Evolutionary conservation across 2,797 vertebrate species (phyloP), one percentile per base, ranked within the genome.

Genomic region (Ctenopoma kingsleyae): DNA sequence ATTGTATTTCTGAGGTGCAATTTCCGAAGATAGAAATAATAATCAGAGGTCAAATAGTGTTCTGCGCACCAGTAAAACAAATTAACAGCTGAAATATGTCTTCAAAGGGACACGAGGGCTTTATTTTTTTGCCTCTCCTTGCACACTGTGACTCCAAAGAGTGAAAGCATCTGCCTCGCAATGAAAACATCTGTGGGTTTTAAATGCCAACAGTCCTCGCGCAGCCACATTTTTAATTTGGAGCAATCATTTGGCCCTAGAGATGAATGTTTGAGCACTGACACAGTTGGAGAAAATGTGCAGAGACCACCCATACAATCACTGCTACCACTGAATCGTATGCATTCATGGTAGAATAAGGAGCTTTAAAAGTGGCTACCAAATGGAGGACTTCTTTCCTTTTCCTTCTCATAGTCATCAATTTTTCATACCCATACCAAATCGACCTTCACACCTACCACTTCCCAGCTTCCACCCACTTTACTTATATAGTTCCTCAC

Each of bases 361-460:
- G 52, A 50, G 56, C 27, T 85, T 67, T 72, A 74, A 77, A 79
- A 81, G 75, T 65, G 22, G 49, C 35, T 65, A 54, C 63, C 71
- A 72, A 80, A 86, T 73, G 20, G 58, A 82, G 64, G 54, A 84
- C 83, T 84, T 84, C 55, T 67, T 75, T 81, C 50, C 68, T 48
- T 71, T 75, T 60, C 58, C 69, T 71, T 41, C 55, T 19, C 61
- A 60, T 47, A 43, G 69, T 83, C 76, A 83, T 78, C 67, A 52
- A 77, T 85, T 83, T 84, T 87, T 82, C 74, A 76, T 84, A 57
- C 46, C 55, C 68, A 32, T 62, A 79, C 70, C 50, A 79, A 86
- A 83, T 82, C 47, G 59, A 83, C 83, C 76, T 84, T 87, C 87
- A 84, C 76, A 85, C 74, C 68, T 61, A 79, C 67, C 55, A 67